Percentiles rank a stretch among this genome's conserved stretches.
These are phyloP conservation scores for Drosophila nigrodunni DNA, from an alignment of 1,140 invertebrate species.

Conservation along the genomic window DNA sequence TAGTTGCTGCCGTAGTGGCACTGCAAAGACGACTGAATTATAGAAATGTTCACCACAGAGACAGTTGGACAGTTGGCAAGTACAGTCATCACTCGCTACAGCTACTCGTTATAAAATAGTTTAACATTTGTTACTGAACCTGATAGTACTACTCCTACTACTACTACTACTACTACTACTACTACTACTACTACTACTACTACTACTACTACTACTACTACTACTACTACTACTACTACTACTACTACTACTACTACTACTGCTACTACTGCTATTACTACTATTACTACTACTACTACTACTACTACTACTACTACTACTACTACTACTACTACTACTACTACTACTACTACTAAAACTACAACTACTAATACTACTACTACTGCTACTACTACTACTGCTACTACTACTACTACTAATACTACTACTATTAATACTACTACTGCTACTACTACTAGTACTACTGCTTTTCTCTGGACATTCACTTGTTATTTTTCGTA, in stretches of 20 bases:
- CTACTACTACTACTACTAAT: too few species aligned
- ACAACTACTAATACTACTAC: too few species aligned
- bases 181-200: neutral
- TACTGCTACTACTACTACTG: neutral
- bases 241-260: neutral
- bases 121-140: neutral
- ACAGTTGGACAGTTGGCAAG: neutral
- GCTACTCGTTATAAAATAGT: neutral
- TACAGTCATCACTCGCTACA: neutral
- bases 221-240: too few species aligned
- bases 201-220: too few species aligned
- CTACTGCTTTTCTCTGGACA: neutral
- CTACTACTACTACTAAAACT: too few species aligned
- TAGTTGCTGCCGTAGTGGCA: constrained; percentile 24
- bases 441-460: too few species aligned
- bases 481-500: neutral
- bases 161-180: neutral
- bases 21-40: constrained; percentile 49
- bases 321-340: too few species aligned
- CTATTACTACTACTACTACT: too few species aligned
- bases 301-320: too few species aligned
- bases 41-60: constrained; percentile 40
- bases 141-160: too few species aligned
- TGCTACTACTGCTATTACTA: neutral
- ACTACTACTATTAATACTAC: too few species aligned